Evolutionary conservation across 2,888 invertebrate genomes (phyloP).

Genomic region (Lissocephala sabroskyi): DNA sequence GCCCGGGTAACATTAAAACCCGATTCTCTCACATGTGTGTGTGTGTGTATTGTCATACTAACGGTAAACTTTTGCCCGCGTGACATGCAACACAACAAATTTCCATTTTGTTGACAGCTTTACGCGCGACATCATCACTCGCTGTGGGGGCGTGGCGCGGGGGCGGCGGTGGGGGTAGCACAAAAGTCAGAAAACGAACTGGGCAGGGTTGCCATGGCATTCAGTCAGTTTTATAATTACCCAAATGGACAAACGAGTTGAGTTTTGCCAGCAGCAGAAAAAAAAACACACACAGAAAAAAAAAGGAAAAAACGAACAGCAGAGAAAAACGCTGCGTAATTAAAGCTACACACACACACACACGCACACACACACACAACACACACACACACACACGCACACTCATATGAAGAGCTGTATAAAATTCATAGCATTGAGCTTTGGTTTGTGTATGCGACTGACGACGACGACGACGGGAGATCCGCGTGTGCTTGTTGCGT

Average conservation of each 20-base stretch:
- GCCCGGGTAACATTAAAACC: neutral
- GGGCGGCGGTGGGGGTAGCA: too few species aligned
- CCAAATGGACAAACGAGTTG: slow-evolving; percentile 48
- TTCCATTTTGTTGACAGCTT: neutral
- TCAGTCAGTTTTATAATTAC: slow-evolving; percentile 62
- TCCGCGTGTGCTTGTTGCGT: slow-evolving; percentile 7
- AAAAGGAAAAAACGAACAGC: too few species aligned
- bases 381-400: neutral
- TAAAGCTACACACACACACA: slow-evolving; percentile 31
- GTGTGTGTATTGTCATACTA: too few species aligned
- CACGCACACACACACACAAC: neutral
- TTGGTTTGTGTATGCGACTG: neutral
- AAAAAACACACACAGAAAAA: too few species aligned
- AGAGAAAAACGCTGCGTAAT: slow-evolving; percentile 55
- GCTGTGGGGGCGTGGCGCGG: too few species aligned
- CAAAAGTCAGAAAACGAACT: neutral
- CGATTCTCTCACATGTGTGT: too few species aligned
- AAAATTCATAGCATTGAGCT: too few species aligned
- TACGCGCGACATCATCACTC: neutral
- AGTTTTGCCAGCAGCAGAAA: neutral
- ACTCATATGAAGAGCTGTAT: neutral
- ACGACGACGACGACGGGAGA: neutral
- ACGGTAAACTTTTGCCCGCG: too few species aligned
- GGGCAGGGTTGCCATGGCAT: neutral
- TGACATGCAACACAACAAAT: slow-evolving; percentile 1